Conservation (phyloP, 2,113 vertebrate species). For the Nipponia nippon region DNA sequence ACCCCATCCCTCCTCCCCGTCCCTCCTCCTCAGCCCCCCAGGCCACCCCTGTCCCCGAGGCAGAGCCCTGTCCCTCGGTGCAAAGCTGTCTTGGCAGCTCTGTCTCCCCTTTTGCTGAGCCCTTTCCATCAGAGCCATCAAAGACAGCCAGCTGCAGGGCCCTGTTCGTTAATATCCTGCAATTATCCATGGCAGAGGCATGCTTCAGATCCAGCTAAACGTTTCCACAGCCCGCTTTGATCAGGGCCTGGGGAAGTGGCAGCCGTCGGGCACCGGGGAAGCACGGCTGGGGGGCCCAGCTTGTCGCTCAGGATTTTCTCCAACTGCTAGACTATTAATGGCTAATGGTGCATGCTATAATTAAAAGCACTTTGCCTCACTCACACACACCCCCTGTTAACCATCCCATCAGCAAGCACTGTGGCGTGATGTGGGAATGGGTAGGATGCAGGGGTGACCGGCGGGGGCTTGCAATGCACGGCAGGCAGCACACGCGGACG, state of each 20-base stretch:
- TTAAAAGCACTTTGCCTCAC: background rate
- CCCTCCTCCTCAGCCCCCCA: background rate
- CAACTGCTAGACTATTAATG: background rate
- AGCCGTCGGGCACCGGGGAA: background rate
- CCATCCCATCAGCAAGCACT: background rate
- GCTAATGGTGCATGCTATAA: background rate
- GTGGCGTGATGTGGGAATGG: rapidly evolving
- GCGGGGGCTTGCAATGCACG: rapidly evolving
- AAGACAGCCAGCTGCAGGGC: background rate
- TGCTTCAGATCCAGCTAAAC: background rate
- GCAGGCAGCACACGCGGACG: rapidly evolving
- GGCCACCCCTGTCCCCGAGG: background rate
- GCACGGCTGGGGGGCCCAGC: too few species aligned
- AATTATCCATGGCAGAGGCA: background rate
- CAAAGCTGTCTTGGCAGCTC: background rate
- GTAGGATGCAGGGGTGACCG: background rate
- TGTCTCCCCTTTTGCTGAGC: background rate
- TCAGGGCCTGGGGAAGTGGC: background rate
- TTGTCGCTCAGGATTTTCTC: background rate
- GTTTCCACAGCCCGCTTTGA: background rate
- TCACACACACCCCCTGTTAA: background rate
- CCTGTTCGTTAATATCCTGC: background rate
- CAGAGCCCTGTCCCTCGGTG: too few species aligned
- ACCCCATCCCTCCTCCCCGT: background rate
- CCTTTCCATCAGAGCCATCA: background rate